phyloP scores from a whole-genome alignment of 2,888 invertebrate species.

The Drosophila tripunctata region DNA sequence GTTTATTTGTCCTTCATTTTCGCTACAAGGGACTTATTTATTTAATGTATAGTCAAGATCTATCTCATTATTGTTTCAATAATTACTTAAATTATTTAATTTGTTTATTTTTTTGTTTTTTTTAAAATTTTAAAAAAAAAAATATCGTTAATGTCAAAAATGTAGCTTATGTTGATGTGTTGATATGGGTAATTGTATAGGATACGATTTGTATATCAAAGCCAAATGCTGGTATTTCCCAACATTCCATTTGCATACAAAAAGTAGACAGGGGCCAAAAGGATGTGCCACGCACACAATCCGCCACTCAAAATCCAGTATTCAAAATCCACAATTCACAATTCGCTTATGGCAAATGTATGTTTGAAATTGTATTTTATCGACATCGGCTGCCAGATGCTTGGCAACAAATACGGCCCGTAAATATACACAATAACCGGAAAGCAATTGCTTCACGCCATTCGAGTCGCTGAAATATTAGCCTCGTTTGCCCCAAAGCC shows the following conservation, averaged over 20 bases:
- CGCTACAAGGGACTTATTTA: too few relatives aligned
- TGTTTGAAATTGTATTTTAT: constrained; percentile 69
- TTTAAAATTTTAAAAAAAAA: too few relatives aligned
- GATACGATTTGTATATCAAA: neutral
- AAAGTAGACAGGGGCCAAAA: neutral
- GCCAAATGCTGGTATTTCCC: neutral
- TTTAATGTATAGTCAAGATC: too few relatives aligned
- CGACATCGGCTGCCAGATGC: constrained; percentile 60
- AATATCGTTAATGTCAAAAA: neutral
- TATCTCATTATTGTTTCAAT: too few relatives aligned
- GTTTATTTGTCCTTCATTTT: too few relatives aligned
- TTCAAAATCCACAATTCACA: constrained; percentile 8
- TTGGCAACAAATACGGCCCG: constrained; percentile 62
- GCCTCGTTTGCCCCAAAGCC: constrained; percentile 47
- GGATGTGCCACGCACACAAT: too few relatives aligned
- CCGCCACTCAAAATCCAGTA: neutral
- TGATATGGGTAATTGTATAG: neutral
- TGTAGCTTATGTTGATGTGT: neutral
- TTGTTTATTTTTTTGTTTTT: too few relatives aligned
- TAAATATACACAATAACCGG: constrained; percentile 68
- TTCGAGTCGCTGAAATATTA: constrained; percentile 69
- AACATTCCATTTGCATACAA: constrained; percentile 38
- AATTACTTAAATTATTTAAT: too few relatives aligned
- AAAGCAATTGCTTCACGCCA: constrained; percentile 75
- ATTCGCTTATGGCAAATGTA: constrained; percentile 54